A percentile compares a stretch with the other conserved stretches of the same genome.
These are phyloP conservation scores for Cheirogaleus medius DNA, from an alignment of 2,113 vertebrate genomes.

Conservation along the genomic window DNA sequence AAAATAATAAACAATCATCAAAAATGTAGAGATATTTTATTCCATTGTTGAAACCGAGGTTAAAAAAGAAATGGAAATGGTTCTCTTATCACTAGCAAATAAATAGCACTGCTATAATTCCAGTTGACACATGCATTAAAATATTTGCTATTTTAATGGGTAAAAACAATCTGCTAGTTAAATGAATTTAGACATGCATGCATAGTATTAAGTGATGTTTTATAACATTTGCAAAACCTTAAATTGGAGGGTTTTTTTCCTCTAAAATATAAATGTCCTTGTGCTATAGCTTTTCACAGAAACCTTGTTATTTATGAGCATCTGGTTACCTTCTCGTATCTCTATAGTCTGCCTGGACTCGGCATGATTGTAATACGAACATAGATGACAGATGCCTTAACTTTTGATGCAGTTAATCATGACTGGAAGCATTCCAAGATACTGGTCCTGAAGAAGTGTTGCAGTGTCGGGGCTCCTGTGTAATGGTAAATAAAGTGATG, in stretches of 20 bases:
- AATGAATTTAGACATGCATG: conserved; percentile 31
- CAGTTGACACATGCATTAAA: conserved; percentile 35
- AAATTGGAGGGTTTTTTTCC: neutral
- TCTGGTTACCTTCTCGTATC: conserved; percentile 2
- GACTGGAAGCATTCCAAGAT: conserved; percentile 12
- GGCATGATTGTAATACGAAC: neutral
- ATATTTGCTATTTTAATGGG: conserved; percentile 46
- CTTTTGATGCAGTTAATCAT: conserved; percentile 36
- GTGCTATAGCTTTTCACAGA: neutral
- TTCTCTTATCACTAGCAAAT: neutral
- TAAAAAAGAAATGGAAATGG: neutral
- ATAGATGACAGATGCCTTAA: conserved; percentile 1
- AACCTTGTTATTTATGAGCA: conserved; percentile 30
- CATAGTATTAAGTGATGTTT: neutral
- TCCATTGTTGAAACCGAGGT: neutral
- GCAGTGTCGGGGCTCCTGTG: neutral
- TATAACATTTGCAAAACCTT: conserved; percentile 48
- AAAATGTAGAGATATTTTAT: neutral
- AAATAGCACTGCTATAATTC: neutral
- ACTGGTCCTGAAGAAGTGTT: neutral
- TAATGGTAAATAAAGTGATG: neutral
- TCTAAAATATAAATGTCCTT: neutral
- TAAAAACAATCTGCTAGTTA: conserved; percentile 18
- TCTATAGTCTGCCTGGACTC: neutral
- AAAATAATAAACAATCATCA: neutral